Conservation (phyloP, 2,113 vertebrate genomes). For the Pseudopodoces humilis region DNA sequence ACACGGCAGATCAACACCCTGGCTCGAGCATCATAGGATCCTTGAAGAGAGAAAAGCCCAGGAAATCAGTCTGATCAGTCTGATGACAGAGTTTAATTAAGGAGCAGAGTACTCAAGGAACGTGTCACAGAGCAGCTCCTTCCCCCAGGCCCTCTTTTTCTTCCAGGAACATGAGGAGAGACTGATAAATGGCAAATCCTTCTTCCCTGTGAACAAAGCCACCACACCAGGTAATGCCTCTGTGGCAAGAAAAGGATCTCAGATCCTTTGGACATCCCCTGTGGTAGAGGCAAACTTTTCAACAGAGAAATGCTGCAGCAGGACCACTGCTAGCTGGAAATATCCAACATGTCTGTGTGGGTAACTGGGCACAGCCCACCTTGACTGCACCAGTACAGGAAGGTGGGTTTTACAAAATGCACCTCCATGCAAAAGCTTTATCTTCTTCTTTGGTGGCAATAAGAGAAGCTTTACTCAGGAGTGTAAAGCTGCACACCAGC, state of each 20-base stretch:
- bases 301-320: background rate
- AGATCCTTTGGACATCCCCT: background rate
- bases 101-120: background rate
- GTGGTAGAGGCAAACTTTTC: background rate
- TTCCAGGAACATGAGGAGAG: background rate
- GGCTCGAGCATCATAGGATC: constrained; percentile 87
- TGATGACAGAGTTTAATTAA: background rate
- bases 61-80: background rate
- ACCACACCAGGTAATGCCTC: background rate
- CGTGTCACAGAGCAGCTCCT: background rate
- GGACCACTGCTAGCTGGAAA: background rate
- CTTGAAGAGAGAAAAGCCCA: constrained; percentile 64
- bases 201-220: background rate
- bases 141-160: background rate
- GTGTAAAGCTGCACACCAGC: background rate
- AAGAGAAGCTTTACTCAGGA: background rate
- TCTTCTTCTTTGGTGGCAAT: background rate
- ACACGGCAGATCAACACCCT: constrained; percentile 87
- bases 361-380: background rate
- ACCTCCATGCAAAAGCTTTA: background rate
- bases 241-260: background rate
- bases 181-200: background rate
- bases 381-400: background rate
- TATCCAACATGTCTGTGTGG: background rate
- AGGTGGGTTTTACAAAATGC: background rate